Conservation (phyloP, 2,888 invertebrate genomes). For the Prosapia bicincta region DNA sequence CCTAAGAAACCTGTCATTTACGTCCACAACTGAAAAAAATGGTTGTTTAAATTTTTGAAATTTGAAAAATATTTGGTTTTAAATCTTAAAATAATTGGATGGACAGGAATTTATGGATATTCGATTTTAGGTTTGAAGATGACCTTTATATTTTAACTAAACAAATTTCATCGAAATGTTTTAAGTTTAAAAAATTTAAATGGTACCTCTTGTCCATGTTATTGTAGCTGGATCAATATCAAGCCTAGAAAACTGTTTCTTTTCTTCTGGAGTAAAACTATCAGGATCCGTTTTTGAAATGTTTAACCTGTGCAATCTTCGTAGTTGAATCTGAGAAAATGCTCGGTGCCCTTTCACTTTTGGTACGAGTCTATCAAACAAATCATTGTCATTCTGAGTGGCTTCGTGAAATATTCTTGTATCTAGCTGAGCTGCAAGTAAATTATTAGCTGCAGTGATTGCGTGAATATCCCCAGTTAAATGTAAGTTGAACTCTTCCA, state of each 20-base stretch:
- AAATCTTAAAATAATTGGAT: no score
- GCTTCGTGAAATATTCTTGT: conserved; percentile 94
- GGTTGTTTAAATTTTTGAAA: no score
- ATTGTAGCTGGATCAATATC: conserved; percentile 88
- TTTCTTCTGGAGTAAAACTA: conserved; percentile 74
- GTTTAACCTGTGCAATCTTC: conserved; percentile 67
- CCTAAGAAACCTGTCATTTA: conserved; percentile 92
- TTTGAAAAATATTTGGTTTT: no score
- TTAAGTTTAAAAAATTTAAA: neutral
- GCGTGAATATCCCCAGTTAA: conserved; percentile 98
- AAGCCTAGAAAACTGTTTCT: conserved; percentile 72
- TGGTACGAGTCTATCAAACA: conserved; percentile 10
- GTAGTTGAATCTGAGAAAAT: conserved; percentile 85
- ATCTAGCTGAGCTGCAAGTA: conserved; percentile 95
- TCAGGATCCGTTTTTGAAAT: conserved; percentile 85
- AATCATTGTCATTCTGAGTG: conserved; percentile 49
- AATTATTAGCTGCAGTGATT: conserved; percentile 95
- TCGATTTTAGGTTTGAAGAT: no score
- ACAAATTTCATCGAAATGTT: no score
- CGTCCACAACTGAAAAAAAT: conserved; percentile 78
- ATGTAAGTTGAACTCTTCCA: conserved; percentile 99
- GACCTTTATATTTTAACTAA: no score
- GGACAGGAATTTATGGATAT: no score
- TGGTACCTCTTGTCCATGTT: conserved; percentile 86
- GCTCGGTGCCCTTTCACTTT: conserved; percentile 60